Evolutionary conservation across 2,113 vertebrate genomes (phyloP), one percentile per base, ranked within the genome.

Genomic region (Forbesichthys agassizii): DNA sequence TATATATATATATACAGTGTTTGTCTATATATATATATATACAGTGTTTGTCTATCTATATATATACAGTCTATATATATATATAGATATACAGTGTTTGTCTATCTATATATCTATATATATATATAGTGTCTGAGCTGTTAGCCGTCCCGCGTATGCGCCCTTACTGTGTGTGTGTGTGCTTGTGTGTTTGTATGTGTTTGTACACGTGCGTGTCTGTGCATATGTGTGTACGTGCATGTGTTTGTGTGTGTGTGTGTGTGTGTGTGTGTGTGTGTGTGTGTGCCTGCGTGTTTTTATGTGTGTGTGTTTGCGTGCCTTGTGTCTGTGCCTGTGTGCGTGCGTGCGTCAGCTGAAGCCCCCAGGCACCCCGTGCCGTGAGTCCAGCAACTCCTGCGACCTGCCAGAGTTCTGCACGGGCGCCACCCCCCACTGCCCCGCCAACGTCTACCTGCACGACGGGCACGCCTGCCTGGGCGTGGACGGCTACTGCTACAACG

Each of bases 381-480:
- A 91, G 51, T 92, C 96, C 42, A 92, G 94, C 71, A 98, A 99
- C 42, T 93, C 96, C n/a, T 99, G 98, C 0, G 98, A 99, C 33
- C 95, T 99, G 49, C 96, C 97, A 0, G 97, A 99, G 90, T 99
- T 98, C 86, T 99, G 98, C 93, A 98, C 95, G 0, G 98, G 98
- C 11, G 74, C 87, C 64, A 81, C 89, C 68, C 94, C 97, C 0
- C 95, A 98, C 81, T 99, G 98, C 85, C 98, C 98, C 0, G 88
- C 96, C 66, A 99, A 99, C 0, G 96, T 99, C 1, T 98, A 99
- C 91, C 93, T 99, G 65, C 98, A 99, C 0, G 97, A 99, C 0
- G 98, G 98, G 16, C 96, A 98, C 58, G 66, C 90, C 0, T 99
- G 98, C 81, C 93, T 95, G 14, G 84, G 85, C 0, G 89, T 94